Base-by-base conservation (phyloP, 2,888 invertebrate genomes). In the Deilephila elpenor region DNA sequence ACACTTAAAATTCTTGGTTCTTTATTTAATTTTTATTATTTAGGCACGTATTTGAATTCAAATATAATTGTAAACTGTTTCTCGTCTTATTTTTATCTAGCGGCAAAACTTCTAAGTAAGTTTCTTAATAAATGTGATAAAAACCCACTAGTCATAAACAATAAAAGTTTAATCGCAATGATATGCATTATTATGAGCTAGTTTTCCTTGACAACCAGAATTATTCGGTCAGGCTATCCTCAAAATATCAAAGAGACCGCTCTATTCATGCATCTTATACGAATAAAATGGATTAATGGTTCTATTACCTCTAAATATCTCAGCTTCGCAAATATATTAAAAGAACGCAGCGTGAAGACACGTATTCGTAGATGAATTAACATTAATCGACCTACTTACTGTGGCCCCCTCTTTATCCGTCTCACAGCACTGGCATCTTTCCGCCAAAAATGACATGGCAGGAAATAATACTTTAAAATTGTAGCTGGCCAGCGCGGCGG, bases 361-460 rank as follows among this genome's bases (percentile, higher is more conserved):
- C 25, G 25, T 25, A 44, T 44, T 11, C 51, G 51, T 51, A 67
- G 67, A 25, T 67, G 25, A 17, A 67, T 67, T 51, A 51, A 29
- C 67, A 67, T 67, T 67, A 67, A 44, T 25, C 44, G 51, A 67
- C 67, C 67, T 37, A 51, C 67, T 51, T 67, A 51, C 17, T 67
- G 17, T 25, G 67, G 44, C 25, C 25, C 67, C 67, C 44, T 25
- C 44, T 44, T 67, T 67, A 64, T 64, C 14, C 20, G 44, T 51
- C 51, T 67, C 67, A 67, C 51, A 4, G 64, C 67, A 67, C 51
- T 8, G 64, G 20, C 64, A 20, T 64, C 37, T 64, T 20, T 64
- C 37, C 20, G n/a, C 20, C 44, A 44, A 37, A 37, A 64, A 64
- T 64, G 44, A 64, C 44, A 64, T 20, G 37, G n/a, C 44, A 64